Conservation (phyloP, 2,797 vertebrate genomes). For the Pseudomugil tenellus region DNA sequence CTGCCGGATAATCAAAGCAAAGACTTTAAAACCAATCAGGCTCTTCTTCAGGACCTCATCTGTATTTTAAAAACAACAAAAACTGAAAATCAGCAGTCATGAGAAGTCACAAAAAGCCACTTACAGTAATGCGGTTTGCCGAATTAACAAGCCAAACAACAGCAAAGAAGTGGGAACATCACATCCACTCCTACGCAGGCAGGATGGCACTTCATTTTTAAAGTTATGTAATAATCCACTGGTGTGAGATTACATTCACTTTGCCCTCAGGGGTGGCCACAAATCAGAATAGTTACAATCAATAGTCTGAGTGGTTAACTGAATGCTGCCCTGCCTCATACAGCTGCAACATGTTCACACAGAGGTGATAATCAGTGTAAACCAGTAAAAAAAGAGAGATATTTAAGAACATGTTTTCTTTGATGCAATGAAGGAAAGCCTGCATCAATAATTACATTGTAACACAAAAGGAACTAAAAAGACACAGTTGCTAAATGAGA, state of each 20-base stretch:
- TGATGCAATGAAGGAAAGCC: not conserved
- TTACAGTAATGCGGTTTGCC: constrained; percentile 58
- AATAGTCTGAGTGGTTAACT: constrained; percentile 61
- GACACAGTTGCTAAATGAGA: not conserved
- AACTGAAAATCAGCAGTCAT: constrained; percentile 30
- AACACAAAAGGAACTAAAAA: not conserved
- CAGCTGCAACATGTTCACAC: not conserved
- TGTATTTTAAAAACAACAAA: constrained; percentile 12
- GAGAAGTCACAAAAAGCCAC: constrained; percentile 41
- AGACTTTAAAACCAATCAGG: constrained; percentile 23
- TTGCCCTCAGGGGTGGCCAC: constrained; percentile 54
- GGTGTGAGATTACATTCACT: constrained; percentile 68
- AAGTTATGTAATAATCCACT: constrained; percentile 74
- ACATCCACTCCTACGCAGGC: constrained; percentile 73
- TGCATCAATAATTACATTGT: constrained; percentile 1
- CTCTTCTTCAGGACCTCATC: constrained; percentile 10
- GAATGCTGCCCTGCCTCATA: constrained; percentile 8
- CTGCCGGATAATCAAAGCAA: constrained; percentile 28
- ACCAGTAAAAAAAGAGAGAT: not conserved
- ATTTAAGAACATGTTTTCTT: constrained; percentile 4
- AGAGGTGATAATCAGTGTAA: not conserved
- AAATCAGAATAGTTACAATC: constrained; percentile 28
- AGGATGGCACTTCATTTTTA: constrained; percentile 73
- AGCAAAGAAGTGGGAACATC: constrained; percentile 76
- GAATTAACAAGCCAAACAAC: constrained; percentile 71